Percentiles rank a stretch among this genome's conserved stretches.
phyloP scores from a whole-genome alignment of 2,888 invertebrate genomes.

The Lepidocyrtoides sp. region DNA sequence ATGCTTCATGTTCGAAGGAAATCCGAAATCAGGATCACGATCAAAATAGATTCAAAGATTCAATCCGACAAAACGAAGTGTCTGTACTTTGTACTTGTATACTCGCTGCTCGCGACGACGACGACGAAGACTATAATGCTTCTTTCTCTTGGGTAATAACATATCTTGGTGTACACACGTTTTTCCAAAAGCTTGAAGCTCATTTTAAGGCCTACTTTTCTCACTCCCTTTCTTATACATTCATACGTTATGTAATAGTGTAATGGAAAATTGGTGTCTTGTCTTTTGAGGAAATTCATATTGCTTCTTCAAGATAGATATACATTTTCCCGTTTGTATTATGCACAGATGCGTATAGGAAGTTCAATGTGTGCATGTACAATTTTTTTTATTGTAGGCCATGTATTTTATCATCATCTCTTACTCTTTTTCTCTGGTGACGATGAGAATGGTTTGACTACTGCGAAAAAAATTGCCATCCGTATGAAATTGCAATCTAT shows the following conservation, averaged over 20 bases:
- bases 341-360: not conserved
- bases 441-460: not conserved
- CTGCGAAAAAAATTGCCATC: slow-evolving; percentile 1
- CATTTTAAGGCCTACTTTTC: not conserved
- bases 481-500: not conserved
- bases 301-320: not conserved
- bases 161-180: not conserved
- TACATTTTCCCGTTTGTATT: not conserved
- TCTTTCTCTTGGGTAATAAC: not conserved
- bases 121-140: not conserved
- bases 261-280: slow-evolving; percentile 3
- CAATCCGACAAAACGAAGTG: slow-evolving; percentile 51
- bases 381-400: slow-evolving; percentile 2
- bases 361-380: not conserved
- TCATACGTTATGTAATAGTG: too few species aligned
- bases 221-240: not conserved
- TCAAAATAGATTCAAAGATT: slow-evolving; percentile 72
- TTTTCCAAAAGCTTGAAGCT: not conserved
- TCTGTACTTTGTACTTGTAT: not conserved
- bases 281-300: not conserved
- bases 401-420: not conserved
- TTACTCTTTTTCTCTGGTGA: slow-evolving; percentile 19
- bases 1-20: slow-evolving; percentile 47
- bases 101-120: not conserved
- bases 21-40: slow-evolving; percentile 61